Base-by-base conservation (phyloP, 2,888 invertebrate genomes). In the Amphimallon solstitiale region DNA sequence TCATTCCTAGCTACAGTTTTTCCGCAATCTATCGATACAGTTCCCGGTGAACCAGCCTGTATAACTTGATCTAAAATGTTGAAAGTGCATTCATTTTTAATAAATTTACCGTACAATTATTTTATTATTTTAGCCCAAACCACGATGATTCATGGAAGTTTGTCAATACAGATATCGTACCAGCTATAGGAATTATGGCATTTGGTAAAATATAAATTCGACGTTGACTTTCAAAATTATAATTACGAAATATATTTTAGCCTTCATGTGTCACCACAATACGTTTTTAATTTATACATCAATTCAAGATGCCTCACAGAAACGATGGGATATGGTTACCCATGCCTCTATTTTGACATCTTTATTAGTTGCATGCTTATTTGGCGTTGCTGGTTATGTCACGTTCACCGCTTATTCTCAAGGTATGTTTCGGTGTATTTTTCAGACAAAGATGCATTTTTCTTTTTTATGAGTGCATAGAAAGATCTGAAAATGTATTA, bases 261-360 rank as follows among this genome's bases (percentile, higher is more conserved):
- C 93, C n/a, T 94, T 93, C 79, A 93, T 94, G 93, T 94, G 94
- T 78, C 94, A 94, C 76, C 94, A 94, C 82, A 94, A 93, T 79
- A 92, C 92, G 63, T 94, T 94, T 79, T 85, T 94, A 69, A 88
- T 94, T 71, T 94, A 92, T 83, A 89, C 89, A 67, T 93, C 93
- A 38, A 89, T 94, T 81, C 87, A 90, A 76, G 88, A 91, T 71
- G 90, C 92, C 3, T 89, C 88, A 43, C 88, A 91, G 79, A 86
- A 88, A 71, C 86, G 90, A 71, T 94, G 94, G 94, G 90, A 91
- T 75, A 86, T 87, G 72, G 92, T 94, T 15, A 93, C 93, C 1
- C 93, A 94, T 80, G 86, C 89, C 78, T 92, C 93, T 15, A 87
- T 94, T 65, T 84, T 89, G 65, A 89, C 90, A 52, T 91, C 93